Evolutionary conservation across 2,797 vertebrate genomes (phyloP).

Genomic region (Holocentrus rufus): DNA sequence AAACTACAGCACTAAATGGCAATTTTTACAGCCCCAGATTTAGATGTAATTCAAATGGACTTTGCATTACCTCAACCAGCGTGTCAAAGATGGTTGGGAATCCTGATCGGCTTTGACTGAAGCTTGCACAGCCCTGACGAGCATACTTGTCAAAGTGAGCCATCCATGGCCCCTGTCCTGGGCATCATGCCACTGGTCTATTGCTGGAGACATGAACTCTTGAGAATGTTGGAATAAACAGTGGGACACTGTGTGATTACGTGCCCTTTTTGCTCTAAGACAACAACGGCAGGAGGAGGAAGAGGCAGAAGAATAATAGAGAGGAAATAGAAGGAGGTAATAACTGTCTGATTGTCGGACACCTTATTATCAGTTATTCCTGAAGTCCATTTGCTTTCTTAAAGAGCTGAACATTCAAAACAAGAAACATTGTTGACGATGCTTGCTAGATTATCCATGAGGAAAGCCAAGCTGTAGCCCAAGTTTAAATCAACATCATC

Average conservation of each 20-base stretch:
- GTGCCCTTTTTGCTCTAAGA: slow-evolving; percentile 54
- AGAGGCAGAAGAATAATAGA: background rate
- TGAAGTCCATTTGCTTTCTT: no score
- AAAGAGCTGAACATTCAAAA: no score
- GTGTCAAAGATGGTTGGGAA: slow-evolving; percentile 68
- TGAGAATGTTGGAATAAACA: slow-evolving; percentile 78
- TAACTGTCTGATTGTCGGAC: background rate
- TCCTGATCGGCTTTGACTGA: slow-evolving; percentile 68
- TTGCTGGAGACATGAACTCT: slow-evolving; percentile 81
- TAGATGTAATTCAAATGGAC: slow-evolving; percentile 70
- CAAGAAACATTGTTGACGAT: no score
- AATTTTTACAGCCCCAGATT: slow-evolving; percentile 67
- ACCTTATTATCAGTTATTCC: background rate
- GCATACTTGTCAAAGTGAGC: slow-evolving; percentile 71
- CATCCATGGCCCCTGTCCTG: slow-evolving; percentile 69
- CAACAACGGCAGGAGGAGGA: slow-evolving; percentile 35
- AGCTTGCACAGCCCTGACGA: slow-evolving; percentile 68
- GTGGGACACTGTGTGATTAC: slow-evolving; percentile 69
- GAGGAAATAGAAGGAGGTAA: no score
- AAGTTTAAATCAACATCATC: no score
- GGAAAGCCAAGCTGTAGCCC: no score
- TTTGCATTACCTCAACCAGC: slow-evolving; percentile 64
- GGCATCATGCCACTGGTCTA: slow-evolving; percentile 79
- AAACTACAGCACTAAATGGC: slow-evolving; percentile 40
- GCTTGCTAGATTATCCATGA: no score